Evolutionary conservation across 2,113 vertebrate genomes (phyloP).

Genomic region (Mustela nigripes): DNA sequence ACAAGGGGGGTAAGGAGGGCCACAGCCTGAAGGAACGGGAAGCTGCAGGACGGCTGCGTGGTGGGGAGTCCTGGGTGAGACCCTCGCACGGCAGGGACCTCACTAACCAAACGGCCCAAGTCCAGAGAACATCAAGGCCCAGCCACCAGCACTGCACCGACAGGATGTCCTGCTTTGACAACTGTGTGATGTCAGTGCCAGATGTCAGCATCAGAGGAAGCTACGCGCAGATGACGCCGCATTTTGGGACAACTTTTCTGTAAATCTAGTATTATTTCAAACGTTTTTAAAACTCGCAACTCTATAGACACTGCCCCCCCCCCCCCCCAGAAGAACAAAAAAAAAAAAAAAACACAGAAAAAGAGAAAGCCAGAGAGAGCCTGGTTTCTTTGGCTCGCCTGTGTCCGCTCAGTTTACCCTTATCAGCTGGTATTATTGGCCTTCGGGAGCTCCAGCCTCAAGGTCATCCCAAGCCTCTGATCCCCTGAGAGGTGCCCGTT

Average conservation of each 20-base stretch:
- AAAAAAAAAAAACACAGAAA: not conserved
- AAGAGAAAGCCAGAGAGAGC: not conserved
- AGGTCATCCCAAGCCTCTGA: not conserved
- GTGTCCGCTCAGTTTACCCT: not conserved
- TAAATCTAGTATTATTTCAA: not conserved
- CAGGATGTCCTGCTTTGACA: not conserved
- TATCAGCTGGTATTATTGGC: not conserved
- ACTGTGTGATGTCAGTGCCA: not conserved
- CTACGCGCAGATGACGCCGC: not conserved
- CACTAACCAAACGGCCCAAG: accelerated
- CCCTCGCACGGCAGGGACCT: not conserved
- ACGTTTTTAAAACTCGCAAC: not conserved
- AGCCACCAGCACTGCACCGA: not conserved
- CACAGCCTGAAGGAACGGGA: not conserved
- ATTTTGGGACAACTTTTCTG: not conserved
- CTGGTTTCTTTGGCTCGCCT: not conserved
- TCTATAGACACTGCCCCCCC: not conserved
- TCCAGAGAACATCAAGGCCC: not conserved
- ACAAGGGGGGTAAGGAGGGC: not conserved
- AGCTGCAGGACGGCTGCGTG: too few relatives aligned
- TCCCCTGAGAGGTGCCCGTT: not conserved
- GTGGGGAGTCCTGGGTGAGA: too few relatives aligned
- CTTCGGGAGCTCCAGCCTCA: not conserved
- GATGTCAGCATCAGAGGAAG: not conserved
- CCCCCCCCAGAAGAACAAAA: not conserved